These are phyloP conservation scores for Cuniculus paca DNA, from an alignment of 2,797 vertebrate genomes.

Conservation along the genomic window DNA sequence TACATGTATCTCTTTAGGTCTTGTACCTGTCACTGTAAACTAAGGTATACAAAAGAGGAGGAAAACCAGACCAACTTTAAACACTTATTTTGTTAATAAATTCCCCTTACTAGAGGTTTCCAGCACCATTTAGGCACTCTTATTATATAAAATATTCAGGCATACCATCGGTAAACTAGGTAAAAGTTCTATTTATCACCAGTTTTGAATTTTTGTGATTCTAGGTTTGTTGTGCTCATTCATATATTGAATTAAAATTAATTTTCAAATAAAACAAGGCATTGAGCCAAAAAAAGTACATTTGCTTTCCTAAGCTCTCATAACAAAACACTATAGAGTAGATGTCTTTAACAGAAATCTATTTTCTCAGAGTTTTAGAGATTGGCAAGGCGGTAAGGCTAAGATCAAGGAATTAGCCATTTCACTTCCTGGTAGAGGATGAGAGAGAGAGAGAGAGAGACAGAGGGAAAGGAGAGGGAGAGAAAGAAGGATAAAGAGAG, in stretches of 20 bases:
- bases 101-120: neutral
- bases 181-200: neutral
- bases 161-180: neutral
- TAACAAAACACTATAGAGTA: neutral
- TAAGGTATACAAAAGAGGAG: neutral
- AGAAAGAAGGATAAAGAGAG: too few relatives aligned
- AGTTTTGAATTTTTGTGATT: slow-evolving; percentile 6
- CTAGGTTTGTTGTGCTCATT: neutral
- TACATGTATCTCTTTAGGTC: neutral
- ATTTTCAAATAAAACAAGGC: slow-evolving; percentile 37
- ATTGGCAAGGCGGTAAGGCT: neutral
- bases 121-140: neutral
- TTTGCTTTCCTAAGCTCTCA: neutral
- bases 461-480: neutral
- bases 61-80: neutral
- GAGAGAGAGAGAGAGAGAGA: neutral
- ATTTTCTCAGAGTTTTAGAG: neutral
- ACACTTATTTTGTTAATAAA: neutral
- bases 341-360: neutral
- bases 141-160: neutral
- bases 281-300: neutral
- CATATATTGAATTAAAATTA: slow-evolving; percentile 28
- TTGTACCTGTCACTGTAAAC: neutral
- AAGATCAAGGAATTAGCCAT: neutral
- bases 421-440: neutral